Evolutionary conservation across 2,113 vertebrate species (phyloP).

Genomic region (Prinia subflava): DNA sequence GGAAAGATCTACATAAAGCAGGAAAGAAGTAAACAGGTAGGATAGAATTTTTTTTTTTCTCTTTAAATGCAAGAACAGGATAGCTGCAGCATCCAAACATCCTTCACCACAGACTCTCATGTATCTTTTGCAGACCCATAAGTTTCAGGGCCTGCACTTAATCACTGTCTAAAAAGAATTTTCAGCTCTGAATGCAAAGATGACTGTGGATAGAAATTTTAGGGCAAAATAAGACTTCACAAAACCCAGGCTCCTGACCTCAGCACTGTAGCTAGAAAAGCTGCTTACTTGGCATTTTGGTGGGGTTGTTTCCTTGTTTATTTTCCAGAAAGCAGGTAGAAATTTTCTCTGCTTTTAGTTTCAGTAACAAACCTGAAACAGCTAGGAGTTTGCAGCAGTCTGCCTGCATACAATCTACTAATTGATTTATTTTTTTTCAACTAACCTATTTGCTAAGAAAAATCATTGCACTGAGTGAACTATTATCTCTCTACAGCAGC

Average conservation of each 20-base stretch:
- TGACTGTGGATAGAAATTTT: background rate
- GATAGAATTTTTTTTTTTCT: background rate
- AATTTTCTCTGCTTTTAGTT: background rate
- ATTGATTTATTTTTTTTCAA: background rate
- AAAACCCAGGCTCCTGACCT: background rate
- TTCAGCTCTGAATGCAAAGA: background rate
- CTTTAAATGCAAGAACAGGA: background rate
- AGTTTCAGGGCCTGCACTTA: background rate
- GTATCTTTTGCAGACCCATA: background rate
- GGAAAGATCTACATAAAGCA: background rate
- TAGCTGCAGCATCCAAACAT: background rate
- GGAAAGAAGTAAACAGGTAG: background rate
- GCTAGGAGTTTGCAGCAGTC: background rate
- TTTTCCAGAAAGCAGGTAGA: conserved; percentile 16
- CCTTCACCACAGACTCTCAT: background rate
- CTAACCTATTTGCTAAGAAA: background rate
- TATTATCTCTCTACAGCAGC: background rate
- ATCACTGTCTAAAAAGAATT: background rate
- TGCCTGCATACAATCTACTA: background rate
- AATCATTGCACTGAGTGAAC: background rate
- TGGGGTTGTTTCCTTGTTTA: background rate
- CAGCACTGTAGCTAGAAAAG: background rate
- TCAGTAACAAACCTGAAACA: background rate
- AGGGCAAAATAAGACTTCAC: background rate
- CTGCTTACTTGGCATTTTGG: background rate